Evolutionary conservation across 2,888 invertebrate species (phyloP).

Genomic region (Drosophila meridionalis): DNA sequence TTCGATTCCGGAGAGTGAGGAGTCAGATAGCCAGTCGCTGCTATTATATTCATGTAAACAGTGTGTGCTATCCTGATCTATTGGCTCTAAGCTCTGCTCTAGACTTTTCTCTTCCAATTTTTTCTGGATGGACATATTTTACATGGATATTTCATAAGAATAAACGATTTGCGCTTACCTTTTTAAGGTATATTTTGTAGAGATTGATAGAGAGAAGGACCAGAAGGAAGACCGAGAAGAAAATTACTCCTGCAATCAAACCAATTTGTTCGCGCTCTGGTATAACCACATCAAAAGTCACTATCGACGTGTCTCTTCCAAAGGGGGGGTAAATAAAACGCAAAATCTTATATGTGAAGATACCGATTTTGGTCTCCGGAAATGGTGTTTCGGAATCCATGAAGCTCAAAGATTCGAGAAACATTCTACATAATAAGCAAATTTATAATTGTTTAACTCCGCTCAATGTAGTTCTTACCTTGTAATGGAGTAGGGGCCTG

Average conservation of each 20-base stretch:
- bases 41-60: background rate
- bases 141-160: background rate
- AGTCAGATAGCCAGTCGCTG: background rate
- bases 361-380: background rate
- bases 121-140: background rate
- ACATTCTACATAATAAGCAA: background rate
- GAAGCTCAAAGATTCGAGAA: background rate
- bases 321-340: conserved; percentile 9
- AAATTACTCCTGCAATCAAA: background rate
- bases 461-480: background rate
- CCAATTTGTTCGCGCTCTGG: background rate
- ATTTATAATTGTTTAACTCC: background rate
- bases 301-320: background rate
- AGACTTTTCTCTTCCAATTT: too few species aligned
- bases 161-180: background rate
- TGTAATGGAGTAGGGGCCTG: background rate
- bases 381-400: background rate
- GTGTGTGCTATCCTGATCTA: background rate
- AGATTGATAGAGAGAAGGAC: background rate
- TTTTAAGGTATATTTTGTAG: background rate
- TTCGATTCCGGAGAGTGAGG: background rate
- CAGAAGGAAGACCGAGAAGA: background rate
- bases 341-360: conserved; percentile 1
- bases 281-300: background rate
- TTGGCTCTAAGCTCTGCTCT: background rate